Base-by-base conservation (phyloP, 2,113 vertebrate species). In the Myrmecophaga tridactyla region DNA sequence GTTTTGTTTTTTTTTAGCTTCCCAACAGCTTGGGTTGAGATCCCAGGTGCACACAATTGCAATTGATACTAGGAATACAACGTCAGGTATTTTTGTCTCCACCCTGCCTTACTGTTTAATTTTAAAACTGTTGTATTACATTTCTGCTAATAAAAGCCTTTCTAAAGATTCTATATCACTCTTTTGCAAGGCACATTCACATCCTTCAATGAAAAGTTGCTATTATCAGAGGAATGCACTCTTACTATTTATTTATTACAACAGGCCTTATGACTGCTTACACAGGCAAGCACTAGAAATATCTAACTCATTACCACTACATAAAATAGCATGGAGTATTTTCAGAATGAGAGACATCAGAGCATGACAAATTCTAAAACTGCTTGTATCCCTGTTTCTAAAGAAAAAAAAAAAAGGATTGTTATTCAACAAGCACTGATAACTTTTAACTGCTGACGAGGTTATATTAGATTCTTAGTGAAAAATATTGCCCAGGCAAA, bases 161-260 rank as follows among this genome's bases (percentile, higher is more conserved):
- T 97, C 90, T 95, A 90, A 96, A 95, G 78, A 96, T 96, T 95
- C 83, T 95, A 72, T 93, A 94, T 92, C 83, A 94, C 90, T 94
- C 92, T 92, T 94, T 73, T 89, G 73, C 62, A 94, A 69, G 58
- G 53, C 75, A 69, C 63, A 91, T 94, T 96, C 86, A 86, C 80
- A 96, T 96, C 83, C 95, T 95, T 97, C 97, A 96, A 78, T 96
- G 96, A 95, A 96, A n/a, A 96, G 86, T 92, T 91, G 83, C 95
- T 97, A 96, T 96, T 97, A 97, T 95, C 96, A 97, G 96, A 96
- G 92, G 86, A 92, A 89, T 72, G 69, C 88, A 85, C 86, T 86
- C 88, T 96, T 97, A 94, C 97, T 96, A 97, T 96, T 97, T 97
- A 97, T 97, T 97, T 97, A 97, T 95, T 95, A 95, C 89, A 96